These are phyloP conservation scores for Molothrus ater DNA, from an alignment of 2,797 vertebrate genomes.

Conservation along the genomic window DNA sequence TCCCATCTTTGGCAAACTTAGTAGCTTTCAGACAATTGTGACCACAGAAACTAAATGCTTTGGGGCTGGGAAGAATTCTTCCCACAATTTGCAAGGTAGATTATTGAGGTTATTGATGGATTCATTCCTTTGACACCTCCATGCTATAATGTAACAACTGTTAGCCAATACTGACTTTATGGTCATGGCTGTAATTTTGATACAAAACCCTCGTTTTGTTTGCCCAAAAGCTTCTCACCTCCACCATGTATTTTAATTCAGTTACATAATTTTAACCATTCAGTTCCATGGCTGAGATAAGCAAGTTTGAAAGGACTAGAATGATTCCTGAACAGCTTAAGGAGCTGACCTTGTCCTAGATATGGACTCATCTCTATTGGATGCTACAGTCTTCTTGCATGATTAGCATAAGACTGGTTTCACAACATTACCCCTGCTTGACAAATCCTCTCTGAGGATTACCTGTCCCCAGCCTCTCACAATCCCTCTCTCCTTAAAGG, in stretches of 20 bases:
- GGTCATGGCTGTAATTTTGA: background rate
- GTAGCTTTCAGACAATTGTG: background rate
- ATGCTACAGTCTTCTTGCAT: background rate
- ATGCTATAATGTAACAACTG: background rate
- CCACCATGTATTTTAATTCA: accelerated
- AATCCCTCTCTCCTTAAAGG: background rate
- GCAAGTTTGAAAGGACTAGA: background rate
- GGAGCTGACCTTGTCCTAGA: background rate
- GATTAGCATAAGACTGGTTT: background rate
- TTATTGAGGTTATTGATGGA: background rate
- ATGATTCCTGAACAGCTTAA: background rate
- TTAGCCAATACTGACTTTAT: background rate
- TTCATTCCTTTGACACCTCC: background rate
- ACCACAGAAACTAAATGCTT: background rate
- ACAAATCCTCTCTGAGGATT: slow-evolving; percentile 13
- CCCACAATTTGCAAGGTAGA: background rate
- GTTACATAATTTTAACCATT: background rate
- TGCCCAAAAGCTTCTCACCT: background rate
- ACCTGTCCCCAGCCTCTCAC: background rate
- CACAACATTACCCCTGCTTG: background rate
- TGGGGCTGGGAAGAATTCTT: background rate
- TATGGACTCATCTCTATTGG: background rate
- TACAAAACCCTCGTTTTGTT: background rate
- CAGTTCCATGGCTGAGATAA: background rate
- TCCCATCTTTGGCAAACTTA: background rate